A percentile compares a stretch with the other conserved stretches of the same genome.
phyloP scores from a whole-genome alignment of 1,140 invertebrate genomes.

The Galleria mellonella region DNA sequence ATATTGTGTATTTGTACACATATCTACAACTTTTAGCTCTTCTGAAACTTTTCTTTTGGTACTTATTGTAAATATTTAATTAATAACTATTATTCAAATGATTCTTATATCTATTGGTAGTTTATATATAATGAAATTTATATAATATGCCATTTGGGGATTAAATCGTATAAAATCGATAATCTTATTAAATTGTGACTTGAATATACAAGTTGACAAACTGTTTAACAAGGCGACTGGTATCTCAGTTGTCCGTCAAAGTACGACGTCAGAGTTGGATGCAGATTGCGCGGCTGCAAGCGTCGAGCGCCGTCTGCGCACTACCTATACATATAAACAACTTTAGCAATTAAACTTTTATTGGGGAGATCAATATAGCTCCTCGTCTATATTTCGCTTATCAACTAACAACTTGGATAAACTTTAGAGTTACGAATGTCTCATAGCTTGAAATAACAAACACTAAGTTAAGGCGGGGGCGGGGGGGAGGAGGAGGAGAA shows the following conservation, averaged over 20 bases:
- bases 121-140: too few relatives aligned
- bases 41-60: too few relatives aligned
- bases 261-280: not conserved
- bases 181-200: slow-evolving; percentile 14
- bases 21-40: too few relatives aligned
- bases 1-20: too few relatives aligned
- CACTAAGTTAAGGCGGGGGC: not conserved
- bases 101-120: too few relatives aligned
- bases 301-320: slow-evolving; percentile 37
- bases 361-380: slow-evolving; percentile 47
- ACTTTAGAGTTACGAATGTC: slow-evolving; percentile 10
- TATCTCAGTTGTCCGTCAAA: slow-evolving; percentile 14
- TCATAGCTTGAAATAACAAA: not conserved
- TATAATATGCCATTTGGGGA: too few relatives aligned
- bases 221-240: slow-evolving; percentile 15
- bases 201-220: slow-evolving; percentile 18
- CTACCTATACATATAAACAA: slow-evolving; percentile 42
- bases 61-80: too few relatives aligned
- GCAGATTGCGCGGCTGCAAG: slow-evolving; percentile 11
- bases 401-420: slow-evolving; percentile 27
- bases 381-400: slow-evolving; percentile 44
- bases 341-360: slow-evolving; percentile 69
- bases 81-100: too few relatives aligned
- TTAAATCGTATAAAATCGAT: slow-evolving; percentile 1
- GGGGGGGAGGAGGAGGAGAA: too few relatives aligned